Conservation (phyloP, 2,797 vertebrate genomes). For the Melopsittacus undulatus region DNA sequence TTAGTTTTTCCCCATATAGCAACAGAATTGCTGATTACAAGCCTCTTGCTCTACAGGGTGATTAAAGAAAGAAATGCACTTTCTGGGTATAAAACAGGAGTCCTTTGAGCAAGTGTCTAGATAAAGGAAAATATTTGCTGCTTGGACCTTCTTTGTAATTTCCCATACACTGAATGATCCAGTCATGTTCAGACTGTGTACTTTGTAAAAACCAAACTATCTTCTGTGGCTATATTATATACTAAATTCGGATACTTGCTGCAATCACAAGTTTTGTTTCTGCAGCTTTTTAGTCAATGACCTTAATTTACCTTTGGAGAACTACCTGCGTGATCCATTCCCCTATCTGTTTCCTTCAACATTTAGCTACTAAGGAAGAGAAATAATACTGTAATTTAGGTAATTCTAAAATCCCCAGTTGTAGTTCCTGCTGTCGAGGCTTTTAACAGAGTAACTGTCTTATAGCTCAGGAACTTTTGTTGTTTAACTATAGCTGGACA, state of each 20-base stretch:
- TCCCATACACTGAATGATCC: not conserved
- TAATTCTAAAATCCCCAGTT: not conserved
- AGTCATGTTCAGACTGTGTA: not conserved
- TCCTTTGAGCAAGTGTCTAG: slow-evolving; percentile 76
- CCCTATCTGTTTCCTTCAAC: not conserved
- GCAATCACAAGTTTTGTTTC: not conserved
- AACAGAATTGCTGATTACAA: slow-evolving; percentile 14
- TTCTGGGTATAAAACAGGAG: slow-evolving; percentile 65
- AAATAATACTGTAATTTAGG: not conserved
- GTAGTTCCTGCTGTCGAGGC: not conserved
- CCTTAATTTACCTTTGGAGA: slow-evolving; percentile 10
- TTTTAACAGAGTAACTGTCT: not conserved
- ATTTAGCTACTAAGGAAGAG: not conserved
- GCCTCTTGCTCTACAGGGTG: slow-evolving; percentile 40
- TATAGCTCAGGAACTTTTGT: not conserved
- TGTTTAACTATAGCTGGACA: not conserved
- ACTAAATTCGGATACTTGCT: slow-evolving; percentile 9
- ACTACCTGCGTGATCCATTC: not conserved
- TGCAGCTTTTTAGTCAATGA: not conserved
- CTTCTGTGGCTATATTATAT: not conserved
- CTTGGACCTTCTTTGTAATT: slow-evolving; percentile 15
- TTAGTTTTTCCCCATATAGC: slow-evolving; percentile 2
- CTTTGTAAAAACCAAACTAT: not conserved
- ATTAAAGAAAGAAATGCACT: slow-evolving; percentile 67
- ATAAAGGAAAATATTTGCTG: slow-evolving; percentile 70